These are phyloP conservation scores for Paradoxurus hermaphroditus DNA, from an alignment of 2,113 vertebrate species.

Conservation along the genomic window DNA sequence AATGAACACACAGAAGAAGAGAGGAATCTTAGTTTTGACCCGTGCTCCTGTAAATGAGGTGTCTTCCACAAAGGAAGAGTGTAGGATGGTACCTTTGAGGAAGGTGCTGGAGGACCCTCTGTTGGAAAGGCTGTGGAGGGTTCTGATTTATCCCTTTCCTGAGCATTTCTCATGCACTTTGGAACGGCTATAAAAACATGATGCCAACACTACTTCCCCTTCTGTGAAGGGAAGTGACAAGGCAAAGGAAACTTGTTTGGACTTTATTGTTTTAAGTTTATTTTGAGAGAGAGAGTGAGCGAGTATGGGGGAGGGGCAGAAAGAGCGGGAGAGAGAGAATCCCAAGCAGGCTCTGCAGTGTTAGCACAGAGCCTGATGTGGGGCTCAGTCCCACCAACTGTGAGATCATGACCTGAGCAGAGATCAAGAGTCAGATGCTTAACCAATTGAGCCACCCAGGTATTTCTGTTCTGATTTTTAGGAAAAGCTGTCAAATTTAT, in stretches of 20 bases:
- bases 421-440: no score
- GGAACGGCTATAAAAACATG: not conserved
- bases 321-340: no score
- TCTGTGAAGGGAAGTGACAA: not conserved
- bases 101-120: not conserved
- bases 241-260: not conserved
- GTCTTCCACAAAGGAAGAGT: not conserved
- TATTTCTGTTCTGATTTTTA: not conserved
- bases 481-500: conserved; percentile 22
- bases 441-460: no score
- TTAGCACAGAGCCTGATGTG: no score
- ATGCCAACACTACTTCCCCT: not conserved
- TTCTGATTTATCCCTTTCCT: not conserved
- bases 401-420: no score
- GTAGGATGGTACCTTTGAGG: not conserved
- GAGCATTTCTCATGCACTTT: not conserved
- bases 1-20: not conserved
- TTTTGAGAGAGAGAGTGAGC: no score
- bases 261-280: no score
- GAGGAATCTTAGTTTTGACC: not conserved
- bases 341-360: no score
- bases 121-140: accelerated
- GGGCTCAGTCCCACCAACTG: no score
- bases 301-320: no score
- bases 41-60: not conserved